A percentile compares a stretch with the other conserved stretches of the same genome.
These are phyloP conservation scores for Nemotelus pantherinus DNA, from an alignment of 2,888 invertebrate species.

Conservation along the genomic window DNA sequence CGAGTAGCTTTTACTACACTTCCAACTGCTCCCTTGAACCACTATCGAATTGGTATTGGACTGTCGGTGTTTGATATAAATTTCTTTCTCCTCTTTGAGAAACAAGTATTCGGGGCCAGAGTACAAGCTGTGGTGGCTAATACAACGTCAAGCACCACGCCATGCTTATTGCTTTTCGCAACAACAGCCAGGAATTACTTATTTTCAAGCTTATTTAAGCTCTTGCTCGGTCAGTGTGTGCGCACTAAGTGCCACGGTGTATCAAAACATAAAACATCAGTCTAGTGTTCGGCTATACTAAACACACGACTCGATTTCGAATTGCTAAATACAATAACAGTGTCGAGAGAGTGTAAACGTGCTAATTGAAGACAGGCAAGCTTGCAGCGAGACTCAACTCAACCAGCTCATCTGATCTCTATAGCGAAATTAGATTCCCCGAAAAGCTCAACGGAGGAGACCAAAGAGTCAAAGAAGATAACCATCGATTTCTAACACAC, in stretches of 20 bases:
- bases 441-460: neutral
- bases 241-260: conserved; percentile 16
- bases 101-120: conserved; percentile 14
- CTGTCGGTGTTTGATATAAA: neutral
- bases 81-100: neutral
- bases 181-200: conserved; percentile 29
- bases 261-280: neutral
- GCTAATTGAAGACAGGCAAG: too few species aligned
- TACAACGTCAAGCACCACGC: neutral
- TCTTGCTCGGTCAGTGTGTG: neutral
- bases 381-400: too few species aligned
- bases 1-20: conserved; percentile 29
- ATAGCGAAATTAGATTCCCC: neutral
- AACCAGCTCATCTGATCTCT: too few species aligned
- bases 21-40: conserved; percentile 22
- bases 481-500: too few species aligned
- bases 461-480: too few species aligned
- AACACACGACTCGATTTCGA: too few species aligned
- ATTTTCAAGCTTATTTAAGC: conserved; percentile 13
- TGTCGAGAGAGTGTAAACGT: too few species aligned
- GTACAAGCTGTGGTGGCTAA: conserved; percentile 9
- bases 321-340: too few species aligned
- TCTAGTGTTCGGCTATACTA: too few species aligned
- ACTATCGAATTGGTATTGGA: conserved; percentile 4
- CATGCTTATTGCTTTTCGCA: conserved; percentile 12